Base-by-base conservation (phyloP, 2,113 vertebrate genomes). In the Atherinomorus stipes region DNA sequence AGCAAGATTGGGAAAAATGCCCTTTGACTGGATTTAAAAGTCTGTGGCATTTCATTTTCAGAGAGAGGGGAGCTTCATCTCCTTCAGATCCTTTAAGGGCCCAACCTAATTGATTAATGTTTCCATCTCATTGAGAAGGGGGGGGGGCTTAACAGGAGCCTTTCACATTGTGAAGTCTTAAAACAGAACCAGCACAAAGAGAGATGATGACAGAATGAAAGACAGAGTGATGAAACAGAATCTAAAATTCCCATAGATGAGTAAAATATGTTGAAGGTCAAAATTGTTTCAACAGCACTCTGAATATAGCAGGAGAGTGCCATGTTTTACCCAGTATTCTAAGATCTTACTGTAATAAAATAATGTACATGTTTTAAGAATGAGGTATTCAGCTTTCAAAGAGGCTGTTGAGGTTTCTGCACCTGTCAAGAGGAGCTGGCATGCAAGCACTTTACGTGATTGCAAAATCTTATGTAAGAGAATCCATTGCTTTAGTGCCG, bases 31-130 rank as follows among this genome's bases (percentile, higher is more conserved):
- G 84, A 90, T 91, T 91, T 90, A 91, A 90, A 88, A 90, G 88
- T 91, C 89, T 90, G 85, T 83, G 89, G 89, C 90, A 91, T 93
- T 93, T 93, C 90, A 91, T 93, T 93, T 92, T 90, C 81, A 86
- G 85, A 90, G 83, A 88, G 85, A 91, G 90, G 85, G 82, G 88
- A 90, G 89, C 92, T 90, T 88, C 83, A 87, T 92, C 89, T 90
- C 85, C 87, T 88, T 93, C 86, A 87, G 83, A 91, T 91, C 84
- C 89, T 92, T 89, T 91, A 90, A 89, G 90, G 89, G 85, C 83
- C 31, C 89, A 77, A 78, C 85, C 90, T 93, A 92, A 92, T 92
- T 91, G 92, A 93, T 93, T 92, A 91, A 92, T 91, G 90, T 89
- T 91, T 90, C 85, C 82, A 90, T 93, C 90, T 92, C 88, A 85